These are phyloP conservation scores for Phoeniculus purpureus DNA, from an alignment of 2,797 vertebrate genomes.

Conservation along the genomic window DNA sequence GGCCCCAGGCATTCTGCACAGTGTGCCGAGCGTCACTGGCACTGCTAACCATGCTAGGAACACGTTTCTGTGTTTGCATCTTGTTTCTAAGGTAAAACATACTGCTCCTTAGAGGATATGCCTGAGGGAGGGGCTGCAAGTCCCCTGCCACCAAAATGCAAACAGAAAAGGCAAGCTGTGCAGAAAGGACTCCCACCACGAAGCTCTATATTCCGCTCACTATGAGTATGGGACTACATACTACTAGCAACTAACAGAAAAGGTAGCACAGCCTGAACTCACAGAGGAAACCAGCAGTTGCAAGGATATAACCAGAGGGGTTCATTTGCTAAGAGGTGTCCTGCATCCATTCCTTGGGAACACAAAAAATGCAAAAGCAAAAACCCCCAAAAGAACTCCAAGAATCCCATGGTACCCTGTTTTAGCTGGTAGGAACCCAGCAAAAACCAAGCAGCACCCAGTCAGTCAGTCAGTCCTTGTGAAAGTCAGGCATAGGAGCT, in stretches of 20 bases:
- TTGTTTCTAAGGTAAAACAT: constrained; percentile 30
- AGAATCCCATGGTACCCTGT: not conserved
- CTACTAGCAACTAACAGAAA: not conserved
- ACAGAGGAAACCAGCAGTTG: not conserved
- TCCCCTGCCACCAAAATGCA: not conserved
- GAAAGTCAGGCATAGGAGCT: not conserved
- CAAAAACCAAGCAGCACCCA: not conserved
- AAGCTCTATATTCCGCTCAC: not conserved
- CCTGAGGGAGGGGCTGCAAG: not conserved
- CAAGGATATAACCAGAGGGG: not conserved
- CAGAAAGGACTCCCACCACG: constrained; percentile 14
- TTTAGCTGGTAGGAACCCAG: not conserved
- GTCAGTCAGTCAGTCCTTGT: not conserved
- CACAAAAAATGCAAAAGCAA: not conserved
- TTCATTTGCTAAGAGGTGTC: not conserved
- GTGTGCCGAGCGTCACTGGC: not conserved
- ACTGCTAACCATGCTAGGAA: not conserved
- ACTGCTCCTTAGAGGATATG: constrained; percentile 19
- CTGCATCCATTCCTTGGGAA: not conserved
- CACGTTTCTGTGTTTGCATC: not conserved
- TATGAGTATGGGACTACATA: not conserved
- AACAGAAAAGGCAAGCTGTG: not conserved
- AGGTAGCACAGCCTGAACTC: not conserved
- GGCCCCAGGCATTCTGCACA: not conserved
- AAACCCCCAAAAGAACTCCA: accelerated